phyloP scores from a whole-genome alignment of 2,888 invertebrate genomes.

The Protophormia terraenovae region DNA sequence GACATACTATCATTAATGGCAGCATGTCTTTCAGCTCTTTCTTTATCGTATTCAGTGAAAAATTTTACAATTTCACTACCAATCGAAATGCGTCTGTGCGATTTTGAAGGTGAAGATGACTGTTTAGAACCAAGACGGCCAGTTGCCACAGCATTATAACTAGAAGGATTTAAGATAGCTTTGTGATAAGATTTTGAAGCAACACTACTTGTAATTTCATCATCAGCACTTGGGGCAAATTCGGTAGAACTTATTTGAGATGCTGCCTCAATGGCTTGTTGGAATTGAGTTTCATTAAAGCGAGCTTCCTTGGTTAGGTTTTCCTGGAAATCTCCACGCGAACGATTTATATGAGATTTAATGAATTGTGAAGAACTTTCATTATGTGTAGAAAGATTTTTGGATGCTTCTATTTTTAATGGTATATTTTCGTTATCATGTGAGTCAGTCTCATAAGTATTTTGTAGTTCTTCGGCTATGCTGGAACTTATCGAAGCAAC shows the following conservation, averaged over 20 bases:
- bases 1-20: slow-evolving; percentile 71
- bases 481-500: slow-evolving; percentile 32
- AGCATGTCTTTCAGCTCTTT: slow-evolving; percentile 68
- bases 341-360: slow-evolving; percentile 71
- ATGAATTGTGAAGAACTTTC: slow-evolving; percentile 59
- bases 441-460: slow-evolving; percentile 58
- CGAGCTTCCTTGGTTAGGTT: slow-evolving; percentile 7
- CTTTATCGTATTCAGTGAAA: slow-evolving; percentile 73
- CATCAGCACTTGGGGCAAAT: slow-evolving; percentile 55
- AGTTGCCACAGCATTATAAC: slow-evolving; percentile 56
- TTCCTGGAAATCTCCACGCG: slow-evolving; percentile 71
- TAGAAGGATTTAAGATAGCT: slow-evolving; percentile 55
- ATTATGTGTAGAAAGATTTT: background rate
- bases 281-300: slow-evolving; percentile 58
- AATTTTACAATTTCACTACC: slow-evolving; percentile 73
- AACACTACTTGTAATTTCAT: slow-evolving; percentile 57
- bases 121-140: background rate
- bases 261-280: slow-evolving; percentile 22
- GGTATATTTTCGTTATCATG: slow-evolving; percentile 62
- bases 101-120: slow-evolving; percentile 22
- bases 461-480: slow-evolving; percentile 68
- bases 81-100: slow-evolving; percentile 44
- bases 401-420: too few relatives aligned
- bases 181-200: slow-evolving; percentile 1
- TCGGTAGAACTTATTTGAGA: slow-evolving; percentile 42